Evolutionary conservation across 1,140 invertebrate species (phyloP).

Genomic region (Lethrus apterus): DNA sequence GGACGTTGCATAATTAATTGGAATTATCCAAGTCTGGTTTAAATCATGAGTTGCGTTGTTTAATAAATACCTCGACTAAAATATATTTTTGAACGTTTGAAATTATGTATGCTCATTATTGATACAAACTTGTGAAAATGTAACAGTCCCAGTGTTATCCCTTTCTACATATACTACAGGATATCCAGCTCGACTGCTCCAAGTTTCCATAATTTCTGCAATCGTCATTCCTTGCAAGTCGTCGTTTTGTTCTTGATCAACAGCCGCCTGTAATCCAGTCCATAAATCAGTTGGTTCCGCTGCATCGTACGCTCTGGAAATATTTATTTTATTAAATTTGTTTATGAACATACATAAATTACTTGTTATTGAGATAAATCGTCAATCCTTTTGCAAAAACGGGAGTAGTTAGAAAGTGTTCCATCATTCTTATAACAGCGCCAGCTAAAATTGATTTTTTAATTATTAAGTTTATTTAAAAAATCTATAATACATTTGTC

Average conservation of each 20-base stretch:
- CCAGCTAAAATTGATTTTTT: background rate
- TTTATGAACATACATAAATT: constrained; percentile 2
- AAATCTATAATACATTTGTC: constrained; percentile 14
- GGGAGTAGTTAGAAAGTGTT: background rate
- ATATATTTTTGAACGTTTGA: constrained; percentile 23
- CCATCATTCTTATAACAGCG: constrained; percentile 3
- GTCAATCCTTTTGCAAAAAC: background rate
- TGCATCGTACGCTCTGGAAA: constrained; percentile 40
- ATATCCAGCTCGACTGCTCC: constrained; percentile 62
- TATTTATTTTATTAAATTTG: background rate
- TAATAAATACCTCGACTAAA: background rate
- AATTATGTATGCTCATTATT: no score
- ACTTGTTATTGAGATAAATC: constrained; percentile 2
- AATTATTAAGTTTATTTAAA: no score
- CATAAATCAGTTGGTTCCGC: constrained; percentile 65
- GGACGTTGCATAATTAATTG: constrained; percentile 2
- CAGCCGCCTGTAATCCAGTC: constrained; percentile 52
- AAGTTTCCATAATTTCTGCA: constrained; percentile 55
- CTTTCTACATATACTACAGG: constrained; percentile 54
- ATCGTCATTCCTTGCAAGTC: constrained; percentile 37
- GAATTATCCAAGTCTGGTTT: constrained; percentile 5
- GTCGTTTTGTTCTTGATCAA: constrained; percentile 38
- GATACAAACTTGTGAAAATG: background rate
- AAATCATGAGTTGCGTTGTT: background rate
- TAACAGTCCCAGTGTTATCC: constrained; percentile 33